phyloP scores from a whole-genome alignment of 2,888 invertebrate species.

The Scelioninae gen. 1 region DNA sequence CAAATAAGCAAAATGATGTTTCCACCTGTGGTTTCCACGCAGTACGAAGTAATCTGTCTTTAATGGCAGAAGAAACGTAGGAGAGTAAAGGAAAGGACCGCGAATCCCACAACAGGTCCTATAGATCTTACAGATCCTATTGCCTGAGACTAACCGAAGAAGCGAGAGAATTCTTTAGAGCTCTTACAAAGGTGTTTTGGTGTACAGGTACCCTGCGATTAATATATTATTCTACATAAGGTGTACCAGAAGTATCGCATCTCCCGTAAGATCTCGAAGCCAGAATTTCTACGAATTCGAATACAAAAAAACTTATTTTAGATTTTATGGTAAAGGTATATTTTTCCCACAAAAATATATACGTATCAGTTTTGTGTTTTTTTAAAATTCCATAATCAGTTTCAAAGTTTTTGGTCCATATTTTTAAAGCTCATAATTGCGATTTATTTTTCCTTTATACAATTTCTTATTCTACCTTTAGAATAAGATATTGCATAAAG shows the following conservation, averaged over 20 bases:
- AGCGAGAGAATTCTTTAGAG: conserved; percentile 63
- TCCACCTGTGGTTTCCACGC: conserved; percentile 60
- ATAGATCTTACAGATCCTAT: conserved; percentile 61
- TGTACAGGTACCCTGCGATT: conserved; percentile 65
- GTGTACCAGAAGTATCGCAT: conserved; percentile 61
- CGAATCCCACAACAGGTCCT: conserved; percentile 68
- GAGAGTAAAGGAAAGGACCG: conserved; percentile 54
- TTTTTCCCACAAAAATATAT: too few species aligned
- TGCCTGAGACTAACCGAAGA: conserved; percentile 46
- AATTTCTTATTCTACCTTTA: too few species aligned
- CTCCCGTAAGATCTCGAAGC: conserved; percentile 23
- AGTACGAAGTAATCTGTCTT: conserved; percentile 58
- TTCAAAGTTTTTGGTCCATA: too few species aligned
- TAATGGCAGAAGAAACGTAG: conserved; percentile 25
- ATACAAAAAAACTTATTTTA: too few species aligned
- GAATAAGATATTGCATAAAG: too few species aligned
- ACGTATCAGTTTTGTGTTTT: too few species aligned
- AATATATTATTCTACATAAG: conserved; percentile 56
- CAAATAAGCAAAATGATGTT: conserved; percentile 46
- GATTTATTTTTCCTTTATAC: too few species aligned
- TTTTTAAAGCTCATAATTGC: too few species aligned
- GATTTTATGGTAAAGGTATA: too few species aligned
- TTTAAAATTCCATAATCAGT: too few species aligned
- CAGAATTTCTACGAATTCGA: conserved; percentile 22
- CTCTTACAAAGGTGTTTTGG: conserved; percentile 61